Percentiles rank a stretch among this genome's conserved stretches.
These are phyloP conservation scores for Alentia gelatinosa DNA, from an alignment of 2,888 invertebrate species.

Conservation along the genomic window DNA sequence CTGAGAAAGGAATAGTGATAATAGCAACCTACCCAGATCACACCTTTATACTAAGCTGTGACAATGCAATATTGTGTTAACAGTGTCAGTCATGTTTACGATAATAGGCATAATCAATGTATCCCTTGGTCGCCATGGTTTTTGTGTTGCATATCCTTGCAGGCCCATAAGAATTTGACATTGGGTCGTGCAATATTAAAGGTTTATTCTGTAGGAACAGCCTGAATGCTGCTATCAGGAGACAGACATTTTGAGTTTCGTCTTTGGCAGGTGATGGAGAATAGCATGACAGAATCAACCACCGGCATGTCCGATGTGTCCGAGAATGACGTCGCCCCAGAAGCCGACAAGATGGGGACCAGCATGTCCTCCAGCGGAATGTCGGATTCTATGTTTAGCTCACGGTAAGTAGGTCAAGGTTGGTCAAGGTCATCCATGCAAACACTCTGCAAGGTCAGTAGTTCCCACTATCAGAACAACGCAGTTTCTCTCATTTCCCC, in stretches of 20 bases:
- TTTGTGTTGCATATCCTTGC: too few species aligned
- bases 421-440: background rate
- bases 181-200: too few species aligned
- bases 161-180: too few species aligned
- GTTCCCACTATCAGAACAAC: background rate
- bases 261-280: constrained; percentile 56
- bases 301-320: constrained; percentile 47
- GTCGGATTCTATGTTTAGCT: constrained; percentile 48
- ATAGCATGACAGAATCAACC: constrained; percentile 55
- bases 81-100: too few species aligned
- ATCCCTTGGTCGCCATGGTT: too few species aligned
- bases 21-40: too few species aligned
- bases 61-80: too few species aligned
- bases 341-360: constrained; percentile 44
- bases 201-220: too few species aligned
- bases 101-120: too few species aligned
- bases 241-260: background rate
- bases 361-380: constrained; percentile 48
- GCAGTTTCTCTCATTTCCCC: background rate
- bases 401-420: background rate
- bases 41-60: too few species aligned
- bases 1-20: too few species aligned
- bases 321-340: constrained; percentile 31
- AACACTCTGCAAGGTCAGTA: background rate
- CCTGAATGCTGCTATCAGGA: background rate